A percentile compares a stretch with the other conserved stretches of the same genome.
These are phyloP conservation scores for Miniopterus natalensis DNA, from an alignment of 2,113 vertebrate species.

Conservation along the genomic window DNA sequence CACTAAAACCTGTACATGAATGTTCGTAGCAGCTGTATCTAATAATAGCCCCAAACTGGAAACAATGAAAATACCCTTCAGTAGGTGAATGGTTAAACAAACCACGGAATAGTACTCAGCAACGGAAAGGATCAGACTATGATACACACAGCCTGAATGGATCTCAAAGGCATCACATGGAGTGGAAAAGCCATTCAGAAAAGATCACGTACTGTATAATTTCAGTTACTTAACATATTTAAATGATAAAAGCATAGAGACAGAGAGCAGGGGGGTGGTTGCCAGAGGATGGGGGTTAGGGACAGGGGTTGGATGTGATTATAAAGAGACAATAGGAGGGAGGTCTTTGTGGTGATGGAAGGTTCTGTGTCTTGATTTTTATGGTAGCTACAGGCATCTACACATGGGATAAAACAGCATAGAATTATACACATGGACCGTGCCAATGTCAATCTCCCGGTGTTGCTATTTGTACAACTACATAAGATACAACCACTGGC, in stretches of 20 bases:
- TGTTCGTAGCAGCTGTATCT: neutral
- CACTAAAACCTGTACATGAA: neutral
- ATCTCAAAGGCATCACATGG: neutral
- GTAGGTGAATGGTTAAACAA: neutral
- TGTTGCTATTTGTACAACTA: rapidly evolving
- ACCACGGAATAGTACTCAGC: neutral
- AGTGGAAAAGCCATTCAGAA: neutral
- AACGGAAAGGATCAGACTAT: neutral
- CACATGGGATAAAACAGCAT: rapidly evolving
- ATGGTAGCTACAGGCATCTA: neutral
- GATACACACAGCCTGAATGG: neutral
- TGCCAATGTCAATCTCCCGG: neutral
- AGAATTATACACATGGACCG: rapidly evolving
- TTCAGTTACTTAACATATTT: neutral
- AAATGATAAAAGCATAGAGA: neutral
- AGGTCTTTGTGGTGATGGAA: neutral
- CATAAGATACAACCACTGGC: rapidly evolving
- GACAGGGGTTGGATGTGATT: neutral
- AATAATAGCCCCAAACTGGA: neutral
- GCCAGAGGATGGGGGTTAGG: neutral
- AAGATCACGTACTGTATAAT: neutral
- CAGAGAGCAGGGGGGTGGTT: neutral
- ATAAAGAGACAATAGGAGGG: neutral
- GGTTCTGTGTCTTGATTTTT: neutral
- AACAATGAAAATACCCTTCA: neutral